Evolutionary conservation across 2,113 vertebrate genomes (phyloP).

Genomic region (Solea senegalensis): DNA sequence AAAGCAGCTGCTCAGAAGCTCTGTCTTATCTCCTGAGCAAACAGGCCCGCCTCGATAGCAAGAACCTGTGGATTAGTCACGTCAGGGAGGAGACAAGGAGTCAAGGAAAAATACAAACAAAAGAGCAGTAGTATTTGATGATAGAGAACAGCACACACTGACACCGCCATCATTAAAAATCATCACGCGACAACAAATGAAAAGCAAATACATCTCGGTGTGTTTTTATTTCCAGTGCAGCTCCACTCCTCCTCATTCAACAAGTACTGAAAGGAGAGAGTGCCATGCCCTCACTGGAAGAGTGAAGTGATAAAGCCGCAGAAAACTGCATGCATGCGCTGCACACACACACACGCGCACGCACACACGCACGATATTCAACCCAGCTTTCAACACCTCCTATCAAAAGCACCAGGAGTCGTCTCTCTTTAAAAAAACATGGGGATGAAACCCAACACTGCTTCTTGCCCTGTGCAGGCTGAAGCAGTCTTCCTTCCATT

Average conservation of each 20-base stretch:
- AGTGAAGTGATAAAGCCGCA: slow-evolving; percentile 64
- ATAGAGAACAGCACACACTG: slow-evolving; percentile 6
- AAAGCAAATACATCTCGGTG: slow-evolving; percentile 27
- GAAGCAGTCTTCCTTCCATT: slow-evolving; percentile 78
- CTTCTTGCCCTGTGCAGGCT: slow-evolving; percentile 66
- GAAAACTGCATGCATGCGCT: slow-evolving; percentile 17
- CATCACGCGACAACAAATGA: slow-evolving; percentile 17
- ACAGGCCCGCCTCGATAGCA: slow-evolving; percentile 47
- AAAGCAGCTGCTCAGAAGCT: slow-evolving; percentile 56
- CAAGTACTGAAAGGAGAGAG: slow-evolving; percentile 66
- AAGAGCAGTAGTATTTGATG: slow-evolving; percentile 24
- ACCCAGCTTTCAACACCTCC: slow-evolving; percentile 77
- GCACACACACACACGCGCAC: slow-evolving; percentile 23
- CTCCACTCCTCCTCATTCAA: slow-evolving; percentile 17
- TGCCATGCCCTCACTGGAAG: slow-evolving; percentile 37
- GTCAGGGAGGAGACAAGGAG: slow-evolving; percentile 36
- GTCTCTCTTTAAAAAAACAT: slow-evolving; percentile 73
- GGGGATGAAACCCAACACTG: slow-evolving; percentile 76
- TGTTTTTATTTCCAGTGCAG: slow-evolving; percentile 48
- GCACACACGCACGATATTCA: slow-evolving; percentile 57
- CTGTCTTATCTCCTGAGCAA: slow-evolving; percentile 68
- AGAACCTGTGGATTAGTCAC: slow-evolving; percentile 48
- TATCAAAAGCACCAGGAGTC: slow-evolving; percentile 71
- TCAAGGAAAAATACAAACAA: slow-evolving; percentile 25
- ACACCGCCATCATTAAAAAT: slow-evolving; percentile 14